phyloP scores from a whole-genome alignment of 1,140 invertebrate species.

The Trichonephila clavipes region DNA sequence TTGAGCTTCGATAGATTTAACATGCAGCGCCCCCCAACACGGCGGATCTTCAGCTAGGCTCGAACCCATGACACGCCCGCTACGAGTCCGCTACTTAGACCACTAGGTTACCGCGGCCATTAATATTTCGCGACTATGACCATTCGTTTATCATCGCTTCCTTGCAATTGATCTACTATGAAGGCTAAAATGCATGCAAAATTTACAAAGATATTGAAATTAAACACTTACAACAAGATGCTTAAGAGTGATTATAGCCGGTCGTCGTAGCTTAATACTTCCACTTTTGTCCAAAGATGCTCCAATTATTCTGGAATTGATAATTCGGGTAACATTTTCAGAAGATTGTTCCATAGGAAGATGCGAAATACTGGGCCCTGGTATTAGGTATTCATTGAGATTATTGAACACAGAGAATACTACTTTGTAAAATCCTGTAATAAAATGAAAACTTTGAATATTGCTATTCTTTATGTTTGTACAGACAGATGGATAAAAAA shows the following conservation, averaged over 20 bases:
- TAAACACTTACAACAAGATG: constrained; percentile 85
- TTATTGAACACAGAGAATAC: constrained; percentile 96
- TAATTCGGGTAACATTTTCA: constrained; percentile 82
- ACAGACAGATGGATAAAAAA: too few species aligned
- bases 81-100: too few species aligned
- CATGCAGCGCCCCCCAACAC: too few species aligned
- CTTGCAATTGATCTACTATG: too few species aligned
- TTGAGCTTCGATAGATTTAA: too few species aligned
- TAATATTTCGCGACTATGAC: too few species aligned
- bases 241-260: constrained; percentile 90
- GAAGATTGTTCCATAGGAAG: not conserved
- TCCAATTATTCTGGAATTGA: constrained; percentile 95
- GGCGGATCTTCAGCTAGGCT: too few species aligned
- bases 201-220: not conserved
- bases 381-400: constrained; percentile 89
- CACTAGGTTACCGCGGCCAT: too few species aligned
- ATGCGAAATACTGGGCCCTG: constrained; percentile 76
- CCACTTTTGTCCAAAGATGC: constrained; percentile 93
- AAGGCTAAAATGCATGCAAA: not conserved
- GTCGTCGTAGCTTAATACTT: constrained; percentile 89
- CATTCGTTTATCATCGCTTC: too few species aligned
- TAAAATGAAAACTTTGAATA: not conserved
- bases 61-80: too few species aligned
- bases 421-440: constrained; percentile 84
- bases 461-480: too few species aligned